These are phyloP conservation scores for Lophius americanus DNA, from an alignment of 2,797 vertebrate genomes.

Conservation along the genomic window DNA sequence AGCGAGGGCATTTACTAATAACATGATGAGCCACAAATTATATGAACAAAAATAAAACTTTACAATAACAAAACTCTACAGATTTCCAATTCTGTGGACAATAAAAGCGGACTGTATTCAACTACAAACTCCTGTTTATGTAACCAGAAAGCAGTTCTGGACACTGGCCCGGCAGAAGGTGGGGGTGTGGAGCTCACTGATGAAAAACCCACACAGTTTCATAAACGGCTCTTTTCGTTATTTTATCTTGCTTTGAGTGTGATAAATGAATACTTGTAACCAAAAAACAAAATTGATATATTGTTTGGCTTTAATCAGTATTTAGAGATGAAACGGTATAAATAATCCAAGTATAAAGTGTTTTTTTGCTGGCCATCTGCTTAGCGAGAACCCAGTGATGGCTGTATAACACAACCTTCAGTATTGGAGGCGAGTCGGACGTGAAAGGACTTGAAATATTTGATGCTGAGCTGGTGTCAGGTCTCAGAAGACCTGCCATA, in stretches of 20 bases:
- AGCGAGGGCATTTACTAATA: not conserved
- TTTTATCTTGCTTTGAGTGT: not conserved
- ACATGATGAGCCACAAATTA: not conserved
- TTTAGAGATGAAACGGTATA: not conserved
- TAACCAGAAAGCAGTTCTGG: not conserved
- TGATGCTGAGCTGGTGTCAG: constrained; percentile 33
- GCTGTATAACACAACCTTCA: not conserved
- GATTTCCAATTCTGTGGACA: too few species aligned
- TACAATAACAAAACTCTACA: not conserved
- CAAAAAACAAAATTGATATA: not conserved
- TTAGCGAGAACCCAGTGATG: constrained; percentile 11
- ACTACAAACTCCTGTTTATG: not conserved
- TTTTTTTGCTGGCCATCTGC: not conserved
- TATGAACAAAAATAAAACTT: not conserved
- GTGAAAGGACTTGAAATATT: constrained; percentile 34
- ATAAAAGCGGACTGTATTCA: not conserved
- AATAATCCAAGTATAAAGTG: not conserved
- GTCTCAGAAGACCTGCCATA: constrained; percentile 47
- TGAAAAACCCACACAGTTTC: constrained; percentile 11
- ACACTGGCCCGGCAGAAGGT: constrained; percentile 3
- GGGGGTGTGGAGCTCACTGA: constrained; percentile 8
- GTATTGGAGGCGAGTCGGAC: not conserved
- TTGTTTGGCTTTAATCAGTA: not conserved
- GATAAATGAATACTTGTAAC: not conserved
- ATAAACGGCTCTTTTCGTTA: constrained; percentile 9